Base-by-base conservation (phyloP, 2,113 vertebrate species). In the Hyla sarda region DNA sequence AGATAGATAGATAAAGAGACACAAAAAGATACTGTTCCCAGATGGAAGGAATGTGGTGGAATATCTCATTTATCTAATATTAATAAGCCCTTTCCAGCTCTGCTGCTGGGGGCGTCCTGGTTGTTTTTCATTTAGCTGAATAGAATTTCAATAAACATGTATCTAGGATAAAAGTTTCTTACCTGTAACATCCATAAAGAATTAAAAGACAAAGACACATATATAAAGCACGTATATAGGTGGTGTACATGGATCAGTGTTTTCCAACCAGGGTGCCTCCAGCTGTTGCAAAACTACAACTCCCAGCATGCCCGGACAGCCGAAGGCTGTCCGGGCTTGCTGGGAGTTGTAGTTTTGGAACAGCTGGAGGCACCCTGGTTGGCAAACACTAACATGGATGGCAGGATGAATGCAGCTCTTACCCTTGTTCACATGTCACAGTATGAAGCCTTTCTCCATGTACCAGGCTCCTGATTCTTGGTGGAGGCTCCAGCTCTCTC, bases 391-490 rank as follows among this genome's bases (percentile, higher is more conserved):
- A n/a, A n/a, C n/a, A n/a, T n/a, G n/a, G 75, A 45, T 5, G 72
- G 30, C 30, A 54, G 8, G 17, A 54, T 32, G 5, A 7, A 56
- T 0, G 28, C 47, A 11, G 54, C 30, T 60, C 93, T 94, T 94
- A 92, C 93, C 93, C 91, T 65, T 79, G 25, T 91, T 92, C 54
- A 89, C 92, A 89, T 91, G 67, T 89, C 92, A 88, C 37, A 88
- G 88, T 92, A 89, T 72, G 83, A 56, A 25, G 37, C 30, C 11
- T 10, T 32, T 79, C 52, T 80, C 23, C 32, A 32, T 34, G 54
- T 14, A n/a, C 6, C 13, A 47, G 11, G 82, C 78, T 5, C 73
- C 84, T 84, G 50, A 25, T 41, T 41, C 21, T 62, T 75, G 21
- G 19, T 45, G 19, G 4, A 62, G n/a, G 37, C 48, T 28, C 56